These are phyloP conservation scores for Cervus canadensis DNA, from an alignment of 2,113 vertebrate species.

Conservation along the genomic window DNA sequence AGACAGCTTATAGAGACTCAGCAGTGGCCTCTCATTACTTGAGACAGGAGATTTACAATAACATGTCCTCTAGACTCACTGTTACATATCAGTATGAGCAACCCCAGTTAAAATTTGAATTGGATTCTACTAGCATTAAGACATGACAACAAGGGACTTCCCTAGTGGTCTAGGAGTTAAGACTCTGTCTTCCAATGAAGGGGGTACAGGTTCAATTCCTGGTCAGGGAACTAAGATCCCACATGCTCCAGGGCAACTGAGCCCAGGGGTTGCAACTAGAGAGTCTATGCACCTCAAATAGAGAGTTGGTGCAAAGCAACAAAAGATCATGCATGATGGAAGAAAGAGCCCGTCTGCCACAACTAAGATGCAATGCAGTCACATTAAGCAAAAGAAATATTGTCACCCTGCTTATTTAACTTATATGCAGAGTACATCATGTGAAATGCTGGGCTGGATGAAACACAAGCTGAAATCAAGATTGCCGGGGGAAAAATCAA, in stretches of 20 bases:
- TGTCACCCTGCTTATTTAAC: background rate
- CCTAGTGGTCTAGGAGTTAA: background rate
- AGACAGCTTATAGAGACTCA: background rate
- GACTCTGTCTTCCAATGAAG: background rate
- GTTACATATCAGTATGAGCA: background rate
- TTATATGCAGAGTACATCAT: background rate
- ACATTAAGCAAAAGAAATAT: background rate
- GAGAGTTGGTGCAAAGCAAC: background rate
- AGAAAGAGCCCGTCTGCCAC: background rate
- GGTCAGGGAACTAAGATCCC: background rate
- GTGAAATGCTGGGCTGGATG: background rate
- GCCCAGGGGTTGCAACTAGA: accelerated
- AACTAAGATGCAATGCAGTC: background rate
- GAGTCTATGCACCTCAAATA: background rate
- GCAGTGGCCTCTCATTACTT: background rate
- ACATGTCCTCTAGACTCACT: background rate
- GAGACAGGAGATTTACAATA: background rate
- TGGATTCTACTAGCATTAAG: background rate
- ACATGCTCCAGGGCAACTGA: background rate
- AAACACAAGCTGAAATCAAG: background rate
- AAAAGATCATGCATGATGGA: background rate
- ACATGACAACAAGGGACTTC: background rate
- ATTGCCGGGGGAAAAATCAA: background rate
- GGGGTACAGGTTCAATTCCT: background rate
- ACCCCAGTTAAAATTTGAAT: background rate